Base-by-base conservation (phyloP, 1,140 invertebrate species). In the Micrasema longulum region DNA sequence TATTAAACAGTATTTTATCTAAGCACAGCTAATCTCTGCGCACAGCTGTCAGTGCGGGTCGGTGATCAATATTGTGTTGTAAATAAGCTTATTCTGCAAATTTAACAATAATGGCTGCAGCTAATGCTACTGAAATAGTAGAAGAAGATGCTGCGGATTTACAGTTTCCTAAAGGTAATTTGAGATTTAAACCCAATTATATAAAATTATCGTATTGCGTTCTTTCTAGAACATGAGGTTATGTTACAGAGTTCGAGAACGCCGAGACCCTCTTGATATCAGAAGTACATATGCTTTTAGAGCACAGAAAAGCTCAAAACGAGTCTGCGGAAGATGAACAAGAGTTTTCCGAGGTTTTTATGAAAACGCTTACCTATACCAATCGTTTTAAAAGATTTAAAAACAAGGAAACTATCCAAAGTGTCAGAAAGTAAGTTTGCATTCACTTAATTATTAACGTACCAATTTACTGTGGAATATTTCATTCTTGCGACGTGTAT, bases 291-390 rank as follows among this genome's bases (percentile, higher is more conserved):
- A 97, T 99, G 93, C 85, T 99, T 68, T 83, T 99, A 72, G 96
- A 99, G 79, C 97, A 99, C 84, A 90, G 98, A 55, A 98, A 99
- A 85, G 92, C 93, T 36, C 97, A 99, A 82, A 99, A 98, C 84
- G 97, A 99, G 85, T 96, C 92, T 60, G 95, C 96, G 1, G 98
- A 99, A 81, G 98, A 99, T 76, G 97, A 99, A 80, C 97, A 98
- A 84, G 96, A 98, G 84, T 92, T 99, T 79, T 97, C 96, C 0
- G 97, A 99, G 83, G 97, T 99, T 16, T 99, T 99, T 79, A 94
- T 97, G 89, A 99, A 99, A 83, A 99, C 97, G 0, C 85, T 97
- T 2, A 97, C 95, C 53, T 99, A 99, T 78, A 97, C 96, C 26
- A 93, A 97, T 78, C 89, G 97, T 77, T 99, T 99, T 82, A 89